Evolutionary conservation across 2,888 invertebrate genomes (phyloP).

Genomic region (Aleiodes testaceus): DNA sequence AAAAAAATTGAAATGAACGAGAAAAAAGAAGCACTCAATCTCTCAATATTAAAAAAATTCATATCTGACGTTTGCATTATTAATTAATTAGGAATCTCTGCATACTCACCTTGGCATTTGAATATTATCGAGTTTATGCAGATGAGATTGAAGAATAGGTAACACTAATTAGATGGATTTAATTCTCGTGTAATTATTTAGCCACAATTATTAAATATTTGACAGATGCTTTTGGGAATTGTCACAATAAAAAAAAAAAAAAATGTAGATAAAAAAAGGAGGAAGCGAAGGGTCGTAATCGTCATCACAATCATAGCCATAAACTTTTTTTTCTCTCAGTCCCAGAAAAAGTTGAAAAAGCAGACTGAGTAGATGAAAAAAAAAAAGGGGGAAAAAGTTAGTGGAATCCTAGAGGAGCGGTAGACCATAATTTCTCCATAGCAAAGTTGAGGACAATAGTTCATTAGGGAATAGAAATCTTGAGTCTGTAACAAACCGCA

Average conservation of each 20-base stretch:
- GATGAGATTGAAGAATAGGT: slow-evolving; percentile 64
- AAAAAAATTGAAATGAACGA: slow-evolving; percentile 22
- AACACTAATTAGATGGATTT: slow-evolving; percentile 62
- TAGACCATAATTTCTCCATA: slow-evolving; percentile 18
- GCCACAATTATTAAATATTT: neutral
- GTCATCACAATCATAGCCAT: slow-evolving; percentile 23
- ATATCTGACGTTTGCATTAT: slow-evolving; percentile 33
- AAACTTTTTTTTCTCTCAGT: slow-evolving; percentile 17
- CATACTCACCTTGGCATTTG: slow-evolving; percentile 66
- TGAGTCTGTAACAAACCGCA: slow-evolving; percentile 15
- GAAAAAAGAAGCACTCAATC: neutral
- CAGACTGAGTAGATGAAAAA: neutral
- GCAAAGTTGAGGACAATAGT: slow-evolving; percentile 52
- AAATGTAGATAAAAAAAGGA: slow-evolving; percentile 23
- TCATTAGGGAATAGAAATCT: slow-evolving; percentile 49
- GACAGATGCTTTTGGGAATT: slow-evolving; percentile 7
- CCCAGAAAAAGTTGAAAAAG: slow-evolving; percentile 4
- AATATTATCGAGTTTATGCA: slow-evolving; percentile 56
- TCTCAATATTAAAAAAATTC: neutral
- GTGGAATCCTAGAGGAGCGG: slow-evolving; percentile 23
- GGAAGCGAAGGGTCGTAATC: slow-evolving; percentile 26
- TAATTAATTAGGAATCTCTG: slow-evolving; percentile 39
- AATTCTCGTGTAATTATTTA: slow-evolving; percentile 42
- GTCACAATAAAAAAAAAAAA: slow-evolving; percentile 16
- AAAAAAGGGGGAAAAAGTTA: slow-evolving; percentile 16